phyloP scores from a whole-genome alignment of 2,888 invertebrate genomes.

The Trichopoda pennipes region DNA sequence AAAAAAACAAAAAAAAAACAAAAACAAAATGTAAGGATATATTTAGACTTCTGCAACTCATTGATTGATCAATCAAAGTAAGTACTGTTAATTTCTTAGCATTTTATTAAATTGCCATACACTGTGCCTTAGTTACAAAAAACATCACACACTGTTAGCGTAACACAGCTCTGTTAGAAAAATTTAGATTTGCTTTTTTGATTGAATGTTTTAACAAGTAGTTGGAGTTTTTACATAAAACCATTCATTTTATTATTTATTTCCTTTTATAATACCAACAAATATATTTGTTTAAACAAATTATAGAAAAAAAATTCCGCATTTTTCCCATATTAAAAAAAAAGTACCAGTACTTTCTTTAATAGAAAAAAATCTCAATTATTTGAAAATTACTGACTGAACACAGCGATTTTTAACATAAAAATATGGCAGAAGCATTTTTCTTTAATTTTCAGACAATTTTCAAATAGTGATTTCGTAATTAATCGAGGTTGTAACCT shows the following conservation, averaged over 20 bases:
- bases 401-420: too few relatives aligned
- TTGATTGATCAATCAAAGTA: conserved; percentile 35
- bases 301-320: not conserved
- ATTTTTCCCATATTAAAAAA: too few relatives aligned
- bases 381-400: too few relatives aligned
- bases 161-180: conserved; percentile 27
- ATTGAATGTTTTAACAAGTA: conserved; percentile 53
- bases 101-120: conserved; percentile 20
- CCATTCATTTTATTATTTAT: not conserved
- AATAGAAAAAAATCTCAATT: too few relatives aligned
- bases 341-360: too few relatives aligned
- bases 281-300: not conserved
- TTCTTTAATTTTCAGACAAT: not conserved
- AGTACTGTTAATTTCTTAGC: conserved; percentile 21
- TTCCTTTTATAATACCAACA: not conserved
- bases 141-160: conserved; percentile 24
- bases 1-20: conserved; percentile 13
- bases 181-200: conserved; percentile 55
- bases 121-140: conserved; percentile 45
- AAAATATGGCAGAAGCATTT: too few relatives aligned
- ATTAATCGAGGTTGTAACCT: too few relatives aligned
- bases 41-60: conserved; percentile 32
- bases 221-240: conserved; percentile 8
- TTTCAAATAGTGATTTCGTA: too few relatives aligned
- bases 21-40: conserved; percentile 31